A percentile compares a stretch with the other conserved stretches of the same genome.
phyloP scores from a whole-genome alignment of 2,888 invertebrate genomes.

The Aphrophora alni region DNA sequence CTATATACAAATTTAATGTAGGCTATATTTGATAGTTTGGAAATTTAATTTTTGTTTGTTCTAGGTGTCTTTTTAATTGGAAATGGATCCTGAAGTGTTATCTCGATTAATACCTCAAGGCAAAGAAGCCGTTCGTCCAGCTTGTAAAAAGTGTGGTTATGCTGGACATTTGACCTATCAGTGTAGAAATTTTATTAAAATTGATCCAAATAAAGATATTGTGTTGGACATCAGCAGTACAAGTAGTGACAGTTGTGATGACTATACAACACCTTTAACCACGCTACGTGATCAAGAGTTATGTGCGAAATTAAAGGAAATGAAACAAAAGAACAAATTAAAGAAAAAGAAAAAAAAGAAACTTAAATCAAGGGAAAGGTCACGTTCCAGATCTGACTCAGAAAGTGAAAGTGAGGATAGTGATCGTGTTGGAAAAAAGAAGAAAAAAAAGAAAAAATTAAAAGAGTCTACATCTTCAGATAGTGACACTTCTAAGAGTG shows the following conservation, averaged over 20 bases:
- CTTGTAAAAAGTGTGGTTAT: slow-evolving; percentile 95
- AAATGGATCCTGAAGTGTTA: slow-evolving; percentile 60
- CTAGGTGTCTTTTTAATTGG: background rate
- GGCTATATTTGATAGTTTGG: no score
- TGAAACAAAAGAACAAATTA: slow-evolving; percentile 65
- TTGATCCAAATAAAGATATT: slow-evolving; percentile 92
- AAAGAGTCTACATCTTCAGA: slow-evolving; percentile 40
- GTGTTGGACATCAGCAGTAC: slow-evolving; percentile 94
- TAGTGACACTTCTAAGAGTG: slow-evolving; percentile 42
- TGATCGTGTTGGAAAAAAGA: slow-evolving; percentile 42
- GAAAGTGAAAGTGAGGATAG: slow-evolving; percentile 53
- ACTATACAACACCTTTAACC: slow-evolving; percentile 84
- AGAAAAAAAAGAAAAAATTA: slow-evolving; percentile 48
- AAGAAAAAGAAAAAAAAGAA: slow-evolving; percentile 60
- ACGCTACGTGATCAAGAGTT: slow-evolving; percentile 80
- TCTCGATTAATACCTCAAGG: slow-evolving; percentile 66
- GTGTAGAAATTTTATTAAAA: slow-evolving; percentile 91
- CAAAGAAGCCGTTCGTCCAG: slow-evolving; percentile 79
- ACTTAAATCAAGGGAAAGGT: slow-evolving; percentile 52
- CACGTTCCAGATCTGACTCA: slow-evolving; percentile 49
- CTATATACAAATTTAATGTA: no score
- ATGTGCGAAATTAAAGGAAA: slow-evolving; percentile 70
- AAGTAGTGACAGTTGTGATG: slow-evolving; percentile 84
- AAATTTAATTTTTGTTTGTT: no score
- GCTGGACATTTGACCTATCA: slow-evolving; percentile 96